A percentile compares a stretch with the other conserved stretches of the same genome.
These are phyloP conservation scores for zebrafish (Danio rerio) DNA, from an alignment of 2,113 vertebrate genomes.

Conservation along the genomic window DNA sequence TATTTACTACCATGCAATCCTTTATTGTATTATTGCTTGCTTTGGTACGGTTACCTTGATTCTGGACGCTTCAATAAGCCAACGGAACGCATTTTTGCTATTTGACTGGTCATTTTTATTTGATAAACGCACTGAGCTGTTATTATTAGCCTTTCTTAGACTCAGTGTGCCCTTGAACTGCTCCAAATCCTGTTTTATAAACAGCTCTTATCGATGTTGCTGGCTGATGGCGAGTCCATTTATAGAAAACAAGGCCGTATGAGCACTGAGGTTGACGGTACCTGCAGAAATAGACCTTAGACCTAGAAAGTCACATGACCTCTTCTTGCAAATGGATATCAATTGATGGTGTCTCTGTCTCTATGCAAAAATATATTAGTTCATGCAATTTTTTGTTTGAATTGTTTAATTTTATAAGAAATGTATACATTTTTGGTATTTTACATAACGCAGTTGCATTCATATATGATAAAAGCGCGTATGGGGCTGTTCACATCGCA, in stretches of 20 bases:
- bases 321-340: not conserved
- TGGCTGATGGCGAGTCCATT: constrained; percentile 42
- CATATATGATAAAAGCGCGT: too few species aligned
- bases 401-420: too few species aligned
- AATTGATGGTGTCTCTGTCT: not conserved
- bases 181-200: constrained; percentile 67
- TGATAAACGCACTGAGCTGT: constrained; percentile 62
- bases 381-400: too few species aligned
- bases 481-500: too few species aligned
- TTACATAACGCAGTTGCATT: too few species aligned
- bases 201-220: constrained; percentile 62
- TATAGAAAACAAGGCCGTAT: constrained; percentile 46
- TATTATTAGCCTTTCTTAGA: constrained; percentile 1
- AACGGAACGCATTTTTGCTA: constrained; percentile 14
- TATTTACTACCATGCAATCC: not conserved
- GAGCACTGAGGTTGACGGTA: constrained; percentile 42
- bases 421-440: too few species aligned
- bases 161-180: constrained; percentile 55
- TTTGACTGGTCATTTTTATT: constrained; percentile 49
- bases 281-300: not conserved
- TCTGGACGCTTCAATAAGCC: too few species aligned
- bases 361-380: too few species aligned
- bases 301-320: constrained; percentile 5
- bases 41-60: too few species aligned
- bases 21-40: not conserved